Evolutionary conservation across 1,140 invertebrate genomes (phyloP).

Genomic region (Solenopsis fugax): DNA sequence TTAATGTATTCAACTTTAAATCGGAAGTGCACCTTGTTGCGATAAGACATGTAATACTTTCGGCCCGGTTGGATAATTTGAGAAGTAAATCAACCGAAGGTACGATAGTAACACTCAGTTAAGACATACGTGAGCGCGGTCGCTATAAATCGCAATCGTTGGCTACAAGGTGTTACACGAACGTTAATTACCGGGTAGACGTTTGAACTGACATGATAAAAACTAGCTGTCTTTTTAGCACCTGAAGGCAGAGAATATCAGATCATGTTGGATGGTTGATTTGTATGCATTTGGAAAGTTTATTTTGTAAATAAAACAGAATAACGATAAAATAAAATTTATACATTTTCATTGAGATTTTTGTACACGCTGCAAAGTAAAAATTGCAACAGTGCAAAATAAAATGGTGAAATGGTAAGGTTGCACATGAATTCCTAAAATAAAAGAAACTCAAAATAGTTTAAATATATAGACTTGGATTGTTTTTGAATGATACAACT

Average conservation of each 20-base stretch:
- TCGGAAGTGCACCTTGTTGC: slow-evolving; percentile 41
- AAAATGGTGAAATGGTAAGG: neutral
- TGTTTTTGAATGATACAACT: neutral
- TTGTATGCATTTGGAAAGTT: neutral
- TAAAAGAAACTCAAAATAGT: neutral
- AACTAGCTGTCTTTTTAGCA: slow-evolving; percentile 73
- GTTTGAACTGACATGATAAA: slow-evolving; percentile 81
- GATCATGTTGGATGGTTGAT: slow-evolving; percentile 63
- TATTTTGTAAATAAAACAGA: neutral
- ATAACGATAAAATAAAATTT: neutral
- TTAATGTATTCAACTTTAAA: slow-evolving; percentile 49
- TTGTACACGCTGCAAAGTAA: neutral
- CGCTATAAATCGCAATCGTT: slow-evolving; percentile 80
- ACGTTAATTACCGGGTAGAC: slow-evolving; percentile 80
- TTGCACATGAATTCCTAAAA: neutral
- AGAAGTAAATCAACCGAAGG: slow-evolving; percentile 75
- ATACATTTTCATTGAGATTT: neutral
- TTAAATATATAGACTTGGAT: neutral
- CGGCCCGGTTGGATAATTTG: slow-evolving; percentile 69
- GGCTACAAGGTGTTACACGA: slow-evolving; percentile 77
- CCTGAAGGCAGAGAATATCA: slow-evolving; percentile 63
- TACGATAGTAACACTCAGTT: slow-evolving; percentile 74
- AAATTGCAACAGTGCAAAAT: neutral
- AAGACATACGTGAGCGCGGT: slow-evolving; percentile 72
- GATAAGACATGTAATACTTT: slow-evolving; percentile 36